Percentiles rank a stretch among this genome's conserved stretches.
These are phyloP conservation scores for Enteromius unitaeniatus DNA, from an alignment of 2,797 vertebrate species.

Conservation along the genomic window DNA sequence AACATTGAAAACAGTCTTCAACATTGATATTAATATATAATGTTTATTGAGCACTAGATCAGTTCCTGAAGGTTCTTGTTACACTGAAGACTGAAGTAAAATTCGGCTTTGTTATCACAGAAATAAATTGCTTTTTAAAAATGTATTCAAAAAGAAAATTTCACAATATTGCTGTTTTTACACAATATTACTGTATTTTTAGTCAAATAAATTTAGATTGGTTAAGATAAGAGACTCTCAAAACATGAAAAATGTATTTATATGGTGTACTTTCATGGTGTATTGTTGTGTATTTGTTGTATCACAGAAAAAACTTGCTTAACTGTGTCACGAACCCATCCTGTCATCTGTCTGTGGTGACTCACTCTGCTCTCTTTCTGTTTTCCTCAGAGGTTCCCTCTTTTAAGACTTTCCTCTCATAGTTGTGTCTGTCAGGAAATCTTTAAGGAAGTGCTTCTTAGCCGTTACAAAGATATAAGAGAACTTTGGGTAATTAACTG, in stretches of 20 bases:
- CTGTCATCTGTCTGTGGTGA: not conserved
- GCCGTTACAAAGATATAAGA: slow-evolving; percentile 23
- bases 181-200: not conserved
- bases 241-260: not conserved
- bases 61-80: not conserved
- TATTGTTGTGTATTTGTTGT: not conserved
- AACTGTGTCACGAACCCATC: slow-evolving; percentile 15
- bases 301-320: not conserved
- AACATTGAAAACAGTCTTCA: no score
- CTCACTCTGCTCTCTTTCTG: slow-evolving; percentile 18
- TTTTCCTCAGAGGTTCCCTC: slow-evolving; percentile 12
- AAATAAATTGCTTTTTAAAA: not conserved
- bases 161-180: not conserved
- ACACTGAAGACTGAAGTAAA: not conserved
- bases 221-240: not conserved
- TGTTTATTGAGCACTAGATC: not conserved
- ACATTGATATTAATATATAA: not conserved
- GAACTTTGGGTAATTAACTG: slow-evolving; percentile 37
- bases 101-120: not conserved
- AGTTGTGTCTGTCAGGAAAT: not conserved
- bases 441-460: slow-evolving; percentile 20
- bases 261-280: not conserved
- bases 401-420: not conserved
- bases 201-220: not conserved
- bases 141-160: not conserved